Percentiles rank a stretch among this genome's conserved stretches.
Conservation (phyloP, 1,140 invertebrate species). For the Gonioctena quinquepunctata region DNA sequence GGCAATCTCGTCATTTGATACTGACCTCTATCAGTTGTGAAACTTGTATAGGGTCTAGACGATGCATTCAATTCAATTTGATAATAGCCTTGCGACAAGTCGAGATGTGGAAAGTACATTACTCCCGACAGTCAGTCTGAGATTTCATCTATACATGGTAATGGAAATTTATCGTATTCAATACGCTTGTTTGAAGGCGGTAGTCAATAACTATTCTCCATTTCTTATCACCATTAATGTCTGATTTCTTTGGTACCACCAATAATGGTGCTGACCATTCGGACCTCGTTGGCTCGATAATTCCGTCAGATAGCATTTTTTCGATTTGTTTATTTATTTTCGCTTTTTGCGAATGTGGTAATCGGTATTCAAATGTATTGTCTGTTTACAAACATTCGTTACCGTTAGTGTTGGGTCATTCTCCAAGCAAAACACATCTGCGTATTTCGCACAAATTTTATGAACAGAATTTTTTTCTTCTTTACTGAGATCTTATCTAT, state of each 20-base stretch:
- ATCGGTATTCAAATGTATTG: slow-evolving; percentile 42
- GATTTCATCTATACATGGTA: slow-evolving; percentile 39
- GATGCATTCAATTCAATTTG: slow-evolving; percentile 50
- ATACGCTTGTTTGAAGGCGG: slow-evolving; percentile 30
- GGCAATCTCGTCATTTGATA: slow-evolving; percentile 37
- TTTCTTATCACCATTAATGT: slow-evolving; percentile 29
- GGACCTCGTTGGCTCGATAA: slow-evolving; percentile 38
- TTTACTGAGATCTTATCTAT: slow-evolving; percentile 30
- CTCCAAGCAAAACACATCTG: slow-evolving; percentile 39
- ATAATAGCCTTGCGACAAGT: slow-evolving; percentile 53
- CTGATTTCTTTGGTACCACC: slow-evolving; percentile 39
- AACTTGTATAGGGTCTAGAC: slow-evolving; percentile 48
- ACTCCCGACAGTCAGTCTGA: slow-evolving; percentile 31
- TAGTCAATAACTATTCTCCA: slow-evolving; percentile 37
- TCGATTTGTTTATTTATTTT: slow-evolving; percentile 28
- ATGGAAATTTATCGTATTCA: slow-evolving; percentile 38
- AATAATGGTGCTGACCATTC: slow-evolving; percentile 39
- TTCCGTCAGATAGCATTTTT: slow-evolving; percentile 29
- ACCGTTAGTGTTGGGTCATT: slow-evolving; percentile 36
- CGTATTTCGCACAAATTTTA: slow-evolving; percentile 43
- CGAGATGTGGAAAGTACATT: slow-evolving; percentile 35
- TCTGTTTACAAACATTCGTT: slow-evolving; percentile 40
- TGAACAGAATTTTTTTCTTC: slow-evolving; percentile 36
- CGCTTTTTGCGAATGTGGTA: slow-evolving; percentile 38
- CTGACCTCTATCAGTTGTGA: slow-evolving; percentile 38